Percentiles rank a stretch among this genome's conserved stretches.
Evolutionary conservation across 2,888 invertebrate genomes (phyloP).

Genomic region (Cerceris rybyensis): DNA sequence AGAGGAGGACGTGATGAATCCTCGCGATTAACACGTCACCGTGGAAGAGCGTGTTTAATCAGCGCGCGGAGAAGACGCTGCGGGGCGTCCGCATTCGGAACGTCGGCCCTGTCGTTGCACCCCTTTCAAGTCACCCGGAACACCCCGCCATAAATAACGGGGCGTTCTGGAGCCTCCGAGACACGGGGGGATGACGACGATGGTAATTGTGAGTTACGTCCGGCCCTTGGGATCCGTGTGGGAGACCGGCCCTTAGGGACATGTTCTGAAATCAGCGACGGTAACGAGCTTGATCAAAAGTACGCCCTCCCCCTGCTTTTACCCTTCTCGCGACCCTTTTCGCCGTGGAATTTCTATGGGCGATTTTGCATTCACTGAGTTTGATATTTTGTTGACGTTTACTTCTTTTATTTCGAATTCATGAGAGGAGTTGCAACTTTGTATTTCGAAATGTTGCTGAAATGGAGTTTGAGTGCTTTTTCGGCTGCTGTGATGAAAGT

Average conservation of each 20-base stretch:
- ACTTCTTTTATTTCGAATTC: no score
- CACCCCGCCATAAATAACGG: constrained; percentile 76
- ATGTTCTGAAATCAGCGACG: constrained; percentile 54
- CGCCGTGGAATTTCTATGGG: neutral
- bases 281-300: constrained; percentile 63
- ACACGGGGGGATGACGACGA: constrained; percentile 70
- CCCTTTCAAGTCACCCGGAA: constrained; percentile 63
- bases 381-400: no score
- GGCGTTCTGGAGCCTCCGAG: constrained; percentile 63
- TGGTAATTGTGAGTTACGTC: constrained; percentile 76
- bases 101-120: constrained; percentile 63
- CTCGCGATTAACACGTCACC: constrained; percentile 78
- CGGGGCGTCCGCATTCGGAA: constrained; percentile 75
- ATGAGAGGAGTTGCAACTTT: no score
- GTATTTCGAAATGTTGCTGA: no score
- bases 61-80: constrained; percentile 75
- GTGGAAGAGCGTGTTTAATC: constrained; percentile 78
- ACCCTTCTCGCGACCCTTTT: neutral
- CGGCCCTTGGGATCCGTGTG: constrained; percentile 45
- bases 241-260: constrained; percentile 33
- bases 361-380: neutral
- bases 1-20: constrained; percentile 73
- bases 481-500: no score
- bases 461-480: no score
- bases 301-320: constrained; percentile 4